Evolutionary conservation across 2,888 invertebrate species (phyloP).

Genomic region (Dimorphilus gyrociliatus): DNA sequence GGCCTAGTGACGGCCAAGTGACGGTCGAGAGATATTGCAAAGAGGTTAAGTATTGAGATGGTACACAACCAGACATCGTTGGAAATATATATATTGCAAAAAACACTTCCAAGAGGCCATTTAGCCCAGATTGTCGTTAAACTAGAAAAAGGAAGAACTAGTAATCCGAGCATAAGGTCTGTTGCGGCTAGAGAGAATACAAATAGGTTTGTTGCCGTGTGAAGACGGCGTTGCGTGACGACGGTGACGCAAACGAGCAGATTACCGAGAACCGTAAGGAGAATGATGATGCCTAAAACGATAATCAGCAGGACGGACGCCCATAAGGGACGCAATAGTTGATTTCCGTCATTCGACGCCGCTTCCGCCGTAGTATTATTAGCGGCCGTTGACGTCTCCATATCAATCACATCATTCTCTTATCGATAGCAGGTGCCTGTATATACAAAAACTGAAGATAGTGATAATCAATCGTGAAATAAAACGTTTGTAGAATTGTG

Average conservation of each 20-base stretch:
- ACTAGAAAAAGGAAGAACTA: conserved; percentile 12
- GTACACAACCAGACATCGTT: conserved; percentile 13
- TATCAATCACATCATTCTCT: too few species aligned
- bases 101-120: conserved; percentile 11
- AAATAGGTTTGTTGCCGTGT: conserved; percentile 10
- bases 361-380: too few species aligned
- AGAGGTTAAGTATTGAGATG: conserved; percentile 12
- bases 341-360: too few species aligned
- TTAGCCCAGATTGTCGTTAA: conserved; percentile 7
- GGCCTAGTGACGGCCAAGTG: conserved; percentile 11
- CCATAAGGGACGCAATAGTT: too few species aligned
- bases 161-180: conserved; percentile 10
- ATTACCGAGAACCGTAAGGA: conserved; percentile 11
- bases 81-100: conserved; percentile 12
- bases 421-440: too few species aligned
- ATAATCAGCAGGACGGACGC: conserved; percentile 8
- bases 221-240: conserved; percentile 7
- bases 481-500: too few species aligned
- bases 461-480: too few species aligned
- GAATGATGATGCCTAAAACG: conserved; percentile 7
- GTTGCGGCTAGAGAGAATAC: conserved; percentile 10
- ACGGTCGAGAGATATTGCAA: conserved; percentile 12
- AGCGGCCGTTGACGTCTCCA: too few species aligned
- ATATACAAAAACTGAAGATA: too few species aligned
- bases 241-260: conserved; percentile 12